phyloP scores from a whole-genome alignment of 1,140 invertebrate genomes.

The Drosophila quadrilineata region DNA sequence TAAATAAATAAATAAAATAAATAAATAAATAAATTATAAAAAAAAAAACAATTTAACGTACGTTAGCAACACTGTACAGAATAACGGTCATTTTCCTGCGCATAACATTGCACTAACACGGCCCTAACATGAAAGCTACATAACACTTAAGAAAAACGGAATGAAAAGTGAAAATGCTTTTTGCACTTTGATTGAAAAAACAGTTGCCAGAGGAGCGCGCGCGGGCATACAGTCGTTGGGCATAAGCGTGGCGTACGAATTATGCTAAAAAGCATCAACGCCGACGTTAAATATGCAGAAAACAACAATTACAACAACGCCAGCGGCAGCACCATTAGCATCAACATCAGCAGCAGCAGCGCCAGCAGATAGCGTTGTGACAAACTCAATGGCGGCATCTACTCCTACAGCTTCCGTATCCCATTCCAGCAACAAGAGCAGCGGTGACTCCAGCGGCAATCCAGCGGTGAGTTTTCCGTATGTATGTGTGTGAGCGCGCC shows the following conservation, averaged over 20 bases:
- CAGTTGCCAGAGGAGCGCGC: slow-evolving; percentile 52
- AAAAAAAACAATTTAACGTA: background rate
- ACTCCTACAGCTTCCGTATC: slow-evolving; percentile 12
- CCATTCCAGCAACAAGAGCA: slow-evolving; percentile 11
- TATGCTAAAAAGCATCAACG: slow-evolving; percentile 64
- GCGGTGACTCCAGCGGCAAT: slow-evolving; percentile 11
- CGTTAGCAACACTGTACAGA: background rate
- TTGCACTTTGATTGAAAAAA: slow-evolving; percentile 25
- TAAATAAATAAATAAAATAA: too few species aligned
- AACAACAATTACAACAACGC: slow-evolving; percentile 23
- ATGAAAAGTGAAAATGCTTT: slow-evolving; percentile 32
- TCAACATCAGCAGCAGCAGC: slow-evolving; percentile 9
- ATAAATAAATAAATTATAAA: too few species aligned
- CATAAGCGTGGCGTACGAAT: slow-evolving; percentile 60
- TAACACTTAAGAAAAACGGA: background rate
- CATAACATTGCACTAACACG: slow-evolving; percentile 6
- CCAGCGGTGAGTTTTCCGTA: slow-evolving; percentile 19
- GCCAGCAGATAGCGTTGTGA: slow-evolving; percentile 30
- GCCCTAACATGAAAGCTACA: slow-evolving; percentile 1
- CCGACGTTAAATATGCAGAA: slow-evolving; percentile 47
- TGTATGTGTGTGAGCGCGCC: background rate
- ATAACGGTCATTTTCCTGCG: slow-evolving; percentile 3
- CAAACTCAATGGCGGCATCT: slow-evolving; percentile 15
- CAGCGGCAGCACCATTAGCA: slow-evolving; percentile 8
- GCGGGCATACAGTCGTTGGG: slow-evolving; percentile 49